Base-by-base conservation (phyloP, 2,888 invertebrate genomes). In the Machimus atricapillus region DNA sequence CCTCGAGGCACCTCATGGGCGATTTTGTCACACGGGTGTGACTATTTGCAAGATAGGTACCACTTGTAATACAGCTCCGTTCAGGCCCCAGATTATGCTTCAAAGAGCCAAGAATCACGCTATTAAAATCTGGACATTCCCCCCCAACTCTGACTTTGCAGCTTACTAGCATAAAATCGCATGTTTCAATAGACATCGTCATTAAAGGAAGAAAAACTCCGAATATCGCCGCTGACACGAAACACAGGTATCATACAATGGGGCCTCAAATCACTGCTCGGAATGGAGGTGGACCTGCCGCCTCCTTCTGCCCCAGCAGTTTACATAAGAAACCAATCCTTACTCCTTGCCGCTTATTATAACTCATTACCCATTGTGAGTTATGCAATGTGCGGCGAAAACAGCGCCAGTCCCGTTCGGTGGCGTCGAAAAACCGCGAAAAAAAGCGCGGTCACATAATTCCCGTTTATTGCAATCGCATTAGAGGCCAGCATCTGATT, bases 331-430 rank as follows among this genome's bases (percentile, higher is more conserved):
- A 34, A 66, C 82, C 58, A 82, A 82, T 82, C 82, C 82, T 82
- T 40, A 58, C 66, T 66, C 82, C 37, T 66, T 82, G 58, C 58
- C 82, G 58, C 58, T 82, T 58, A 58, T 82, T 82, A 82, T 82
- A 82, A 82, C 82, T 82, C 82, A 82, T 82, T 82, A 82, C 37
- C 82, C 52, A 66, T 66, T 82, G 82, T 82, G 66, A 58, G 58
- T 82, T 82, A 82, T 82, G 82, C 66, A 82, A 82, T 52, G n/a
- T 5, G 16, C 16, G 12, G 16, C 23, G 23, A 79, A 79, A 79
- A 79, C 78, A 79, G 46, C 43, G 46, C 46, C 43, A 52, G 78
- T 27, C 78, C 52, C 16, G 79, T 9, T 46, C 31, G 31, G 8
- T 14, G 66, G 23, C 66, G 23, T 79, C 43, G 52, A 79, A 46